Percentiles rank a stretch among this genome's conserved stretches.
Evolutionary conservation across 2,888 invertebrate species (phyloP).

Genomic region (Thymelicus sylvestris): DNA sequence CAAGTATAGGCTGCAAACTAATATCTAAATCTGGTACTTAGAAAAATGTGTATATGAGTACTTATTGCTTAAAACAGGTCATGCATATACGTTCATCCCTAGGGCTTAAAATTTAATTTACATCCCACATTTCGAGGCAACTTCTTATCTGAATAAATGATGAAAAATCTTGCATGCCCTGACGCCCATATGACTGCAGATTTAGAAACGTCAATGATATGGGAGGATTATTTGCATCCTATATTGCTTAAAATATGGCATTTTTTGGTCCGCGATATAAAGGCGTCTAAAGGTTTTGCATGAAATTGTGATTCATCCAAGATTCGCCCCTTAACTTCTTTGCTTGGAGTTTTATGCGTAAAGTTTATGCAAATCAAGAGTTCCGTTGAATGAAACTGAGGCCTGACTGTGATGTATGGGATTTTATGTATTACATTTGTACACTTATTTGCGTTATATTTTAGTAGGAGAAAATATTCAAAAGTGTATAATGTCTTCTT

Average conservation of each 20-base stretch:
- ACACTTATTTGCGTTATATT: neutral
- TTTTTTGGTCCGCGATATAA: neutral
- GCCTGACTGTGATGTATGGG: conserved; percentile 23
- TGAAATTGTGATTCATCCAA: conserved; percentile 28
- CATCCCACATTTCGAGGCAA: neutral
- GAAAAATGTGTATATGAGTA: too few relatives aligned
- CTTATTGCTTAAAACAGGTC: neutral
- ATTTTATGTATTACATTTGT: conserved; percentile 18
- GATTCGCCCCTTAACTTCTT: conserved; percentile 30
- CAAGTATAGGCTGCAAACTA: too few relatives aligned
- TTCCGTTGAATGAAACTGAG: conserved; percentile 30
- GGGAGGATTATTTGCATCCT: neutral
- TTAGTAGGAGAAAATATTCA: too few relatives aligned
- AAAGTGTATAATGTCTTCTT: too few relatives aligned
- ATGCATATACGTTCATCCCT: neutral
- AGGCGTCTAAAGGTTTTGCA: conserved; percentile 25
- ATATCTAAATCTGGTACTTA: too few relatives aligned
- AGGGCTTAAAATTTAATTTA: neutral
- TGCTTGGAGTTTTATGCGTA: conserved; percentile 32
- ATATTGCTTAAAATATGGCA: neutral
- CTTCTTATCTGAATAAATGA: neutral
- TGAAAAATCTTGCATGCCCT: neutral
- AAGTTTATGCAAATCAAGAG: conserved; percentile 35
- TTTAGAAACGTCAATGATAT: neutral
- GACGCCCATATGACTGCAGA: neutral